Evolutionary conservation across 2,888 invertebrate genomes (phyloP).

Genomic region (Agrotis exclamationis): DNA sequence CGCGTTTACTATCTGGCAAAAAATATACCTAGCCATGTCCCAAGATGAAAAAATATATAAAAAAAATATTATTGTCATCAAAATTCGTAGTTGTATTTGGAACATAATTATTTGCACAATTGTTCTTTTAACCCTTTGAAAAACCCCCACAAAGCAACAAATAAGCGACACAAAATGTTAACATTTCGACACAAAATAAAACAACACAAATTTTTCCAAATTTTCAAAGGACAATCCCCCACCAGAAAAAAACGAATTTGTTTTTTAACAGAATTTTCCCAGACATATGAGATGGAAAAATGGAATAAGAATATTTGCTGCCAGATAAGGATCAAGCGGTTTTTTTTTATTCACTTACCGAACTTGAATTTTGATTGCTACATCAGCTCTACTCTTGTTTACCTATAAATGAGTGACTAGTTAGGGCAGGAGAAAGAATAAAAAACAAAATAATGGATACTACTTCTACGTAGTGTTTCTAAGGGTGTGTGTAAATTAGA

Average conservation of each 20-base stretch:
- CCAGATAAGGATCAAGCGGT: slow-evolving; percentile 59
- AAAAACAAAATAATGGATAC: slow-evolving; percentile 18
- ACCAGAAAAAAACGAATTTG: neutral
- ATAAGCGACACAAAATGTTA: neutral
- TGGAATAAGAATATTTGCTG: slow-evolving; percentile 59
- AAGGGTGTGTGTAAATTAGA: neutral
- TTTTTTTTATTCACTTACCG: slow-evolving; percentile 71
- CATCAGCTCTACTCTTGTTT: slow-evolving; percentile 83
- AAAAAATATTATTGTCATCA: too few relatives aligned
- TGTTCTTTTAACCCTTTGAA: neutral
- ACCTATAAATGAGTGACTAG: slow-evolving; percentile 80
- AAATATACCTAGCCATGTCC: slow-evolving; percentile 58
- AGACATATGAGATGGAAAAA: too few relatives aligned
- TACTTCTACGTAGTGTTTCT: slow-evolving; percentile 44
- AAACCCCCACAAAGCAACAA: neutral
- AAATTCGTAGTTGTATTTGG: neutral
- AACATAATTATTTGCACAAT: neutral
- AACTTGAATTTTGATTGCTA: slow-evolving; percentile 67
- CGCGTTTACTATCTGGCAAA: slow-evolving; percentile 59
- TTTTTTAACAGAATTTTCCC: neutral
- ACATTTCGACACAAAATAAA: neutral
- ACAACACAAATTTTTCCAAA: neutral
- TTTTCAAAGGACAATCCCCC: neutral
- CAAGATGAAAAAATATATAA: neutral
- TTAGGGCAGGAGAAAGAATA: slow-evolving; percentile 49